Percentiles rank a stretch among this genome's conserved stretches.
Conservation (phyloP, 2,797 vertebrate species). For the Odontamblyopus rebecca region DNA sequence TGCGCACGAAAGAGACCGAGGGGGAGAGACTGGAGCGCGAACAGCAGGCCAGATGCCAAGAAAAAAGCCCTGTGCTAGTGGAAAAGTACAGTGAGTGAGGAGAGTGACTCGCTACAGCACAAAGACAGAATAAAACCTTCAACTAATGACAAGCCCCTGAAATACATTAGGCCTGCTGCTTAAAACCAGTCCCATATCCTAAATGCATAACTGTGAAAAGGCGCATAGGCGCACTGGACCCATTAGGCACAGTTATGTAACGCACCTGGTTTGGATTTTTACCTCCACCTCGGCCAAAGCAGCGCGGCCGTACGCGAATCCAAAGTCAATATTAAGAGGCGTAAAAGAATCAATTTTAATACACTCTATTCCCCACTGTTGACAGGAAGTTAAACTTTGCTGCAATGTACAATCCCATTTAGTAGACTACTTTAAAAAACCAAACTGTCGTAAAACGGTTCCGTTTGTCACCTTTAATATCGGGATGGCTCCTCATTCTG, state of each 20-base stretch:
- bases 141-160: not conserved
- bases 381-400: not conserved
- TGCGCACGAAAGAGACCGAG: slow-evolving; percentile 38
- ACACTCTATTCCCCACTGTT: not conserved
- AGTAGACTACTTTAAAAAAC: not conserved
- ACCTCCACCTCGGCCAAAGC: slow-evolving; percentile 18
- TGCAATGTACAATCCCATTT: not conserved
- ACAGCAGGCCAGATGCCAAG: slow-evolving; percentile 62
- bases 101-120: not conserved
- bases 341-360: not conserved
- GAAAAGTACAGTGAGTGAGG: slow-evolving; percentile 71
- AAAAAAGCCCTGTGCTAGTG: slow-evolving; percentile 58
- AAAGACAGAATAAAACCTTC: not conserved
- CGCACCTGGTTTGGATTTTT: slow-evolving; percentile 46
- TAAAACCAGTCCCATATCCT: not conserved
- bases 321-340: not conserved
- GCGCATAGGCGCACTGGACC: slow-evolving; percentile 7
- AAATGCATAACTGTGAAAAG: not conserved
- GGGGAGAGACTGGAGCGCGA: slow-evolving; percentile 22
- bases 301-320: not conserved
- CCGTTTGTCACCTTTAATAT: slow-evolving; percentile 61
- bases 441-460: not conserved
- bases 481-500: slow-evolving; percentile 44
- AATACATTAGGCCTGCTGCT: not conserved
- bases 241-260: slow-evolving; percentile 48